Evolutionary conservation across 2,797 vertebrate species (phyloP), one percentile per base, ranked within the genome.

Genomic region (Hylomyscus alleni): DNA sequence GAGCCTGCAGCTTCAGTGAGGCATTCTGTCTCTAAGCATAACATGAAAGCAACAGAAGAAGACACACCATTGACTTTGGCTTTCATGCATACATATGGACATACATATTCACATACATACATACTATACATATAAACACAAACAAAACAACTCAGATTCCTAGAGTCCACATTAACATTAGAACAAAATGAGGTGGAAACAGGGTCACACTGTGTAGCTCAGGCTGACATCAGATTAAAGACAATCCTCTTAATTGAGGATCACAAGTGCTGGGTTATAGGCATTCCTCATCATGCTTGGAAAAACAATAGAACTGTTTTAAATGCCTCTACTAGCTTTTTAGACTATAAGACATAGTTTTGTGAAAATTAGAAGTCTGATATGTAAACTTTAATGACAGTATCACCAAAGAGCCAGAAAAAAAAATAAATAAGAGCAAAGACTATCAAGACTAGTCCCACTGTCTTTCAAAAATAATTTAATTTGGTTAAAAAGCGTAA

Each of bases 101-200:
- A 58, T 58, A 37, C 6, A n/a, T 17, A 58, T 56, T 24, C 19
- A n/a, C 9, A n/a, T 54, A 50, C 31, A n/a, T 20, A 54, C 3
- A n/a, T 40, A 75, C 20, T 44, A 44, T 44, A 65, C 11, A 65
- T 37, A 40, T 22, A 76, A 76, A 76, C 40, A 76, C 22, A 47
- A 76, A 47, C 9, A 58, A 24, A 37, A 54, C 10, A 56, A 56
- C 54, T 91, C 40, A 93, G 22, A 72, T 3, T 1, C 4, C 76
- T 72, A 78, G 22, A 50, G 31, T 44, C 78, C 13, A 95, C 93
- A 95, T 91, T 89, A 86, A 96, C 69, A 80, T 31, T 81, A 95
- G 50, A 87, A 20, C 13, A 77, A 77, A 29, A 77, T 50, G 6
- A 77, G 2, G 44, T 50, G 26, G 5, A 77, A n/a, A 29, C 6